These are phyloP conservation scores for Callosobruchus maculatus DNA, from an alignment of 2,888 invertebrate genomes.

Conservation along the genomic window DNA sequence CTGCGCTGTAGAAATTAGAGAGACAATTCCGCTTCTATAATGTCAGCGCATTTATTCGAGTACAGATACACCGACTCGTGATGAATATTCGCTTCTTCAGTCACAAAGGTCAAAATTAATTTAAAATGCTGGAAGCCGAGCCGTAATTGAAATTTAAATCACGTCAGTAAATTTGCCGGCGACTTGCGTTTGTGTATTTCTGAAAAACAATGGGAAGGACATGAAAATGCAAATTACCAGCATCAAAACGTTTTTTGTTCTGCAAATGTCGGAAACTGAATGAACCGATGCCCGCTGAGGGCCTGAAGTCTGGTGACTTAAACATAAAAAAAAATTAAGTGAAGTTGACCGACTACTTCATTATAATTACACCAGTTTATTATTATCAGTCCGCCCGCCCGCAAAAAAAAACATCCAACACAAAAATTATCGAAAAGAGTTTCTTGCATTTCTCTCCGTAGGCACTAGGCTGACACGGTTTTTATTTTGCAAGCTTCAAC, in stretches of 20 bases:
- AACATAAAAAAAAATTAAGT: too few species aligned
- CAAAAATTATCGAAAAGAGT: too few species aligned
- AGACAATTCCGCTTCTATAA: background rate
- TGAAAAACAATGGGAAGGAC: background rate
- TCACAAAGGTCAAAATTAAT: background rate
- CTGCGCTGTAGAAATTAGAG: background rate
- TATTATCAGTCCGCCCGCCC: too few species aligned
- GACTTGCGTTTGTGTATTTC: background rate
- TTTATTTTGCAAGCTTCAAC: too few species aligned
- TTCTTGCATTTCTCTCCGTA: too few species aligned
- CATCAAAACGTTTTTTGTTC: background rate
- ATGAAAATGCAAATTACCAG: background rate
- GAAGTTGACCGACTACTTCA: too few species aligned
- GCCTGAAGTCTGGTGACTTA: too few species aligned
- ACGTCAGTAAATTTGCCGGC: background rate
- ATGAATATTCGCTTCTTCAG: background rate
- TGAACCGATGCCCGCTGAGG: background rate
- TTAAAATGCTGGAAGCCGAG: background rate
- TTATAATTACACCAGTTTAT: too few species aligned
- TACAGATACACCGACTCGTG: background rate
- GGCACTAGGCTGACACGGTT: too few species aligned
- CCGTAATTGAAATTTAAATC: background rate
- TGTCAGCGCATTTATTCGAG: background rate
- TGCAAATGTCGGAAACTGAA: background rate
- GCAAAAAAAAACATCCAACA: too few species aligned